A percentile compares a stretch with the other conserved stretches of the same genome.
Conservation (phyloP, 2,113 vertebrate species). For the Thinocorus orbignyianus region DNA sequence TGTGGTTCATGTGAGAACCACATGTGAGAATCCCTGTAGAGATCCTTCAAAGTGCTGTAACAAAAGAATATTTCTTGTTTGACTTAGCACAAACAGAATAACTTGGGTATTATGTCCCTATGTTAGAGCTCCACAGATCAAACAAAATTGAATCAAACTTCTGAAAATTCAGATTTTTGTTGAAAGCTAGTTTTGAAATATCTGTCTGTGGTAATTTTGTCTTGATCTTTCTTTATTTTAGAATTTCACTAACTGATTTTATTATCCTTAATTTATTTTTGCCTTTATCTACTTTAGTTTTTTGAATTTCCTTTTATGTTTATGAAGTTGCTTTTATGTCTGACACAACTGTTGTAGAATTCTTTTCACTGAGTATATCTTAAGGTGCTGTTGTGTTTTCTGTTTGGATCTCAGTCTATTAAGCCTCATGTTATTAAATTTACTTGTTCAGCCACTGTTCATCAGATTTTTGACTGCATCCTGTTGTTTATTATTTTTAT, state of each 20-base stretch:
- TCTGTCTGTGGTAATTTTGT: not conserved
- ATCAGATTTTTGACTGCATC: not conserved
- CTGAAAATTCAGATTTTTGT: not conserved
- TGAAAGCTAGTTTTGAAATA: not conserved
- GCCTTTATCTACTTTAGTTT: not conserved
- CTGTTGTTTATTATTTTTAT: not conserved
- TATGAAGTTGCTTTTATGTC: not conserved
- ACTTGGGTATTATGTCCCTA: not conserved
- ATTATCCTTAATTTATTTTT: not conserved
- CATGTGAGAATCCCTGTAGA: not conserved
- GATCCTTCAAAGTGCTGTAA: not conserved
- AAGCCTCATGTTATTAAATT: not conserved
- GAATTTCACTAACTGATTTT: not conserved
- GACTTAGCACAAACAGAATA: not conserved
- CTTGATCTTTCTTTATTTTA: not conserved
- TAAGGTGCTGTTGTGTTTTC: not conserved
- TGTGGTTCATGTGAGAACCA: not conserved
- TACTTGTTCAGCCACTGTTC: not conserved
- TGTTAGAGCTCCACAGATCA: not conserved
- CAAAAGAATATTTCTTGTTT: not conserved
- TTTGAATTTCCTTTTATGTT: not conserved
- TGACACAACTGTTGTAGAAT: not conserved
- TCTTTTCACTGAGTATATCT: not conserved
- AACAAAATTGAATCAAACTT: not conserved
- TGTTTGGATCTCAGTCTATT: not conserved